Percentiles rank a stretch among this genome's conserved stretches.
These are phyloP conservation scores for Ophonus ardosiacus DNA, from an alignment of 2,888 invertebrate species.

Conservation along the genomic window DNA sequence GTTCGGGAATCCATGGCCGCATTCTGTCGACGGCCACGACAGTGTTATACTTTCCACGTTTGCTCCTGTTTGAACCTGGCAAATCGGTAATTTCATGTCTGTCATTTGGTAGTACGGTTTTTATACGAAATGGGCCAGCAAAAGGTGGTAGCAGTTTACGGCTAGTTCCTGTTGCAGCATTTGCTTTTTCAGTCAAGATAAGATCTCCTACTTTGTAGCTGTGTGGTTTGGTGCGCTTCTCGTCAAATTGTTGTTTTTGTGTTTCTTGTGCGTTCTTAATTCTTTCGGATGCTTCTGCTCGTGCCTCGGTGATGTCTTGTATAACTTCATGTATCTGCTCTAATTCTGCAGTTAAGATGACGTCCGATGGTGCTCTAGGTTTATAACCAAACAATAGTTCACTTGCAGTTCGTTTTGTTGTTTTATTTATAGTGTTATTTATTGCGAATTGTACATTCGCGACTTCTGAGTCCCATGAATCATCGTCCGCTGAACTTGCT, in stretches of 20 bases:
- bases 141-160: neutral
- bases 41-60: neutral
- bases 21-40: conserved; percentile 24
- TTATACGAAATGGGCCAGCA: conserved; percentile 11
- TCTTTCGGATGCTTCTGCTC: neutral
- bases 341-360: conserved; percentile 20
- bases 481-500: conserved; percentile 66
- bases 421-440: conserved; percentile 69
- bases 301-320: neutral
- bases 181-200: neutral
- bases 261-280: neutral
- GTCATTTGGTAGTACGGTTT: neutral
- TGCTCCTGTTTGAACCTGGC: neutral
- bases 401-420: conserved; percentile 66
- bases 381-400: conserved; percentile 69
- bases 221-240: neutral
- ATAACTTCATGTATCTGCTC: neutral
- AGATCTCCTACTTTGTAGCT: conserved; percentile 10
- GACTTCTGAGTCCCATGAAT: conserved; percentile 71
- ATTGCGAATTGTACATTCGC: conserved; percentile 69
- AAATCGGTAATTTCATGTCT: conserved; percentile 3
- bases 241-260: neutral
- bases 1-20: neutral
- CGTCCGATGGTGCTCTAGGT: conserved; percentile 64
- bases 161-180: neutral